These are phyloP conservation scores for Aphaenogaster floridana DNA, from an alignment of 1,140 invertebrate genomes.

Conservation along the genomic window DNA sequence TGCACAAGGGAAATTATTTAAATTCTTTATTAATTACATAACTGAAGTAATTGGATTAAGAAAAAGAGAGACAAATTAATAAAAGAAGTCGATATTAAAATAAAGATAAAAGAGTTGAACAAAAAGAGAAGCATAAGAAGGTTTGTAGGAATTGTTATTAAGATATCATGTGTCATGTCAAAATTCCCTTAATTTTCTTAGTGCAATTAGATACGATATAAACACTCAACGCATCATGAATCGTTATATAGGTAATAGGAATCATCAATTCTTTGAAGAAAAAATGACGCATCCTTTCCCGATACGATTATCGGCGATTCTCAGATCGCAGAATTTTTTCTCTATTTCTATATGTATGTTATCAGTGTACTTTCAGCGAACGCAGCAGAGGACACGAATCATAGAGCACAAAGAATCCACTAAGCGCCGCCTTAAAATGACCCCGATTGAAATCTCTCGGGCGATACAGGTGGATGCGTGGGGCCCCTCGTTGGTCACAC, in stretches of 20 bases:
- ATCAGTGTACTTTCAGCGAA: background rate
- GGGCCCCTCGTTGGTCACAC: slow-evolving; percentile 21
- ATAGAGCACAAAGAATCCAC: background rate
- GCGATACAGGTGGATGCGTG: background rate
- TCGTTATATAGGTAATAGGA: background rate
- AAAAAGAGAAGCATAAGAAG: background rate
- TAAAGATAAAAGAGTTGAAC: background rate
- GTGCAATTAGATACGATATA: background rate
- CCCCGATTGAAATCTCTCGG: slow-evolving; percentile 51
- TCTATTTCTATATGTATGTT: background rate
- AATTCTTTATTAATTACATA: background rate
- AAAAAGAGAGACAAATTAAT: background rate
- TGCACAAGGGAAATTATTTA: background rate
- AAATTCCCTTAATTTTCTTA: background rate
- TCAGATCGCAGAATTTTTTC: background rate
- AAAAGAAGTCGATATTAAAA: background rate
- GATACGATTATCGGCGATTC: background rate
- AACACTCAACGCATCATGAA: background rate
- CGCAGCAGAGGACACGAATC: background rate
- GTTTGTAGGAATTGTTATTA: background rate
- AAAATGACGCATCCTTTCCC: slow-evolving; percentile 5
- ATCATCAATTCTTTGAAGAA: slow-evolving; percentile 18
- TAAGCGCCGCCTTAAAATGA: slow-evolving; percentile 8
- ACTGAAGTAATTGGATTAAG: background rate
- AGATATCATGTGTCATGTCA: background rate